Evolutionary conservation across 2,888 invertebrate genomes (phyloP).

Genomic region (Nomada lathburiana): DNA sequence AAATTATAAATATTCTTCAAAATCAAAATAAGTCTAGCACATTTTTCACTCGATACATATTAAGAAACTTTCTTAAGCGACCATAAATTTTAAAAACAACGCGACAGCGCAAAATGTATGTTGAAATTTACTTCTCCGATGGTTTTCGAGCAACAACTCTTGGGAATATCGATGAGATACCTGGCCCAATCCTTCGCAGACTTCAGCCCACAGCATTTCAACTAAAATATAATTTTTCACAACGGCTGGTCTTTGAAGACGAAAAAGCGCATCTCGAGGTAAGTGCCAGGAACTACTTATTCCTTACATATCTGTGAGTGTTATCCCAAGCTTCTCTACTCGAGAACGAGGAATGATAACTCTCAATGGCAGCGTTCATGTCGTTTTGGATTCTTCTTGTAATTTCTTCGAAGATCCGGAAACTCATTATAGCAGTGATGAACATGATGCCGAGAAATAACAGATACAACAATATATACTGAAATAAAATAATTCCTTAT

Average conservation of each 20-base stretch:
- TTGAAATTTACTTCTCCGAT: constrained; percentile 69
- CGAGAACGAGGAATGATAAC: constrained; percentile 70
- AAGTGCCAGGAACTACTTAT: background rate
- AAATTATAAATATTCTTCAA: no score
- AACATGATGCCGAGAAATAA: constrained; percentile 70
- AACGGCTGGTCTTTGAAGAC: background rate
- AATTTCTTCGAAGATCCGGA: constrained; percentile 73
- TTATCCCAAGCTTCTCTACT: constrained; percentile 77
- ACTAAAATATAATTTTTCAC: constrained; percentile 55
- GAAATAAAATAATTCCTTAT: constrained; percentile 27
- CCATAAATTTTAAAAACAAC: no score
- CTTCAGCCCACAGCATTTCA: constrained; percentile 76
- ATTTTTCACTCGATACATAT: no score
- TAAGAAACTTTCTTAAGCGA: no score
- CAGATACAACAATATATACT: constrained; percentile 73
- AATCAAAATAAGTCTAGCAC: no score
- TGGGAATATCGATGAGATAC: constrained; percentile 70
- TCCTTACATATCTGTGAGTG: constrained; percentile 75
- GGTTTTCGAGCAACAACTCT: constrained; percentile 73
- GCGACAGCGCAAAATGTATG: background rate
- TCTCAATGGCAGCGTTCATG: constrained; percentile 71
- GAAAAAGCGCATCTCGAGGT: background rate
- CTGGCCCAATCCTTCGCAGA: constrained; percentile 74
- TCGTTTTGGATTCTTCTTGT: constrained; percentile 71
- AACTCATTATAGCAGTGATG: constrained; percentile 71